These are phyloP conservation scores for Synanthedon myopaeformis DNA, from an alignment of 2,888 invertebrate genomes.

Conservation along the genomic window DNA sequence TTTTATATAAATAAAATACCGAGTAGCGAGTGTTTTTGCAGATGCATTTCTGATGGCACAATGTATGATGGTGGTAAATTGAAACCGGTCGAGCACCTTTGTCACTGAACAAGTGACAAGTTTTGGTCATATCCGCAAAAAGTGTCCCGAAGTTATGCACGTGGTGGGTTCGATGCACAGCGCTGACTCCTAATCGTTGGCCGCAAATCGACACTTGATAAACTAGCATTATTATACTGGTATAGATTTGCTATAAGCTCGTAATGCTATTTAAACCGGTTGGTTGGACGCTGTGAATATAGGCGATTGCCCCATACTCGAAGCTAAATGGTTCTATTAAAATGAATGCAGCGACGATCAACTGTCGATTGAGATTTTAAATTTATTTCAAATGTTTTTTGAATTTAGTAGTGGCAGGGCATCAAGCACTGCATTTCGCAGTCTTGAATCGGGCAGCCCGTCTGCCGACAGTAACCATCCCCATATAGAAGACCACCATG, in stretches of 20 bases:
- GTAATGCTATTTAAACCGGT: conserved; percentile 49
- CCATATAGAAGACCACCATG: too few relatives aligned
- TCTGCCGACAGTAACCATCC: too few relatives aligned
- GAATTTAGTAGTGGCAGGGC: too few relatives aligned
- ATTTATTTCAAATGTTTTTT: too few relatives aligned
- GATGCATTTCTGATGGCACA: conserved; percentile 55
- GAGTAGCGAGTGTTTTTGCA: conserved; percentile 46
- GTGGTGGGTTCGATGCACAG: conserved; percentile 28
- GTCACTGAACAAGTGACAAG: conserved; percentile 46
- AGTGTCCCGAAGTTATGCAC: conserved; percentile 51
- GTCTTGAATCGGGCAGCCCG: too few relatives aligned
- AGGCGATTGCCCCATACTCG: conserved; percentile 10
- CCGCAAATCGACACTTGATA: conserved; percentile 31
- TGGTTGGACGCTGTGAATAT: conserved; percentile 28
- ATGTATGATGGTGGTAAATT: conserved; percentile 38
- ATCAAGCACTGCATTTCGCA: too few relatives aligned
- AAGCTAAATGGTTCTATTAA: neutral
- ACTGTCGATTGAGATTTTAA: too few relatives aligned
- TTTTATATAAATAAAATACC: too few relatives aligned
- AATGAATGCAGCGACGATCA: neutral
- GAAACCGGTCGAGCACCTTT: conserved; percentile 65
- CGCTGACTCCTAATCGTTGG: conserved; percentile 38
- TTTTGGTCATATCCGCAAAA: conserved; percentile 68
- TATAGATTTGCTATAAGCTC: conserved; percentile 36
- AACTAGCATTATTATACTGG: conserved; percentile 39